Base-by-base conservation (phyloP, 2,888 invertebrate genomes). In the Lutraria lutraria region DNA sequence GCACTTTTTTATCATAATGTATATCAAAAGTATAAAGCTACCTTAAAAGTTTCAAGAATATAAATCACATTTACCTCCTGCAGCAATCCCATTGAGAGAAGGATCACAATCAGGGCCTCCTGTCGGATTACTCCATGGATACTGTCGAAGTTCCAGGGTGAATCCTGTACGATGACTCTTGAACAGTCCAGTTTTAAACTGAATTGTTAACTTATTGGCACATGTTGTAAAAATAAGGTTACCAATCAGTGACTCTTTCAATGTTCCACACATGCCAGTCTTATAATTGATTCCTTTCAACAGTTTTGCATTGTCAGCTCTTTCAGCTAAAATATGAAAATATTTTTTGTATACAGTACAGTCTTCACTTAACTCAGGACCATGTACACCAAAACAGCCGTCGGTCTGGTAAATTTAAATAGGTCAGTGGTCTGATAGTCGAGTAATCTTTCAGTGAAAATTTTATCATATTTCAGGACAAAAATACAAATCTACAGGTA, bases 21-120 rank as follows among this genome's bases (percentile, higher is more conserved):
- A 43, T 43, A 43, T 43, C 8, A 43, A 43, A 43, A 43, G n/a
- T n/a, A n/a, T 43, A 8, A 43, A 43, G 43, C 43, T 43, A 8
- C 43, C 2, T 4, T 43, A 8, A 8, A 43, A 4, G 43, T 8
- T 43, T 4, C 8, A 2, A 43, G 43, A 43, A 43, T 43, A 43
- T 43, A 8, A 43, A 43, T 43, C 8, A 43, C 43, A 43, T 43
- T 16, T 81, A 92, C 92, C 91, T 83, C 91, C 91, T 19, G 89
- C 79, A 52, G 87, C 86, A 63, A 92, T 87, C 25, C 92, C 92
- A 52, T 91, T 92, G 29, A 92, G 81, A 21, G 76, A 79, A 10
- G 88, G 89, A 63, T 92, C 92, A 90, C 92, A 92, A 80, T 92
- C 92, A 16, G 92, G 92, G 12, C 89, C 92, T n/a, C 91, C 92